Base-by-base conservation (phyloP, 37 sponge, comb jelly and placozoan species). In the Aplysina aerophoba region DNA sequence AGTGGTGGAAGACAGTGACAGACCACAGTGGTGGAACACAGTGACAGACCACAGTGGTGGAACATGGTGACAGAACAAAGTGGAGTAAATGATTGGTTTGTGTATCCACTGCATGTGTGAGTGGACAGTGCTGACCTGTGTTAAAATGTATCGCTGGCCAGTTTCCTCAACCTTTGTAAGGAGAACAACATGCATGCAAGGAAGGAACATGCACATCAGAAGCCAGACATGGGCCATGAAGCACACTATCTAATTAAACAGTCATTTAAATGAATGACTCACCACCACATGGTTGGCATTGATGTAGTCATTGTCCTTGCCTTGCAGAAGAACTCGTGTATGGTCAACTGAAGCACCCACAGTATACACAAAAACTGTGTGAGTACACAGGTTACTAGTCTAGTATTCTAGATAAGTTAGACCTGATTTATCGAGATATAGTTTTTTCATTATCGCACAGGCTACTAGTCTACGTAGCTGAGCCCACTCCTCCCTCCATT, bases 231-330 rank as follows among this genome's bases (percentile, higher is more conserved):
- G 8, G 50, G 50, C n/a, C n/a, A n/a, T n/a, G n/a, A n/a, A 44
- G 50, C 8, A 44, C 50, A 44, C 50, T 44, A 44, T 44, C 6
- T 8, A 3, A 44, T 3, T 44, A 11, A 8, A 8, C 63, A 62
- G 63, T 8, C 63, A 13, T 62, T 8, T n/a, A n/a, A n/a, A n/a
- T n/a, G 12, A 27, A 25, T 62, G 63, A 22, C n/a, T 62, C 63
- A 96, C 95, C 87, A 68, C 79, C 13, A 96, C 95, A 55, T 79
- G 67, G 82, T 94, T 96, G 31, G 95, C 97, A 87, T 96, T 96
- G 83, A 96, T 94, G 86, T 96, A 96, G 56, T 96, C 97, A 30
- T 81, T 89, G 12, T 75, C 78, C 54, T 39, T 24, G 64, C 83
- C 73, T 15, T 85, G 59, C 38, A 95, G 64, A 20, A 25, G 82